Evolutionary conservation across 2,888 invertebrate genomes (phyloP).

Genomic region (Oligia strigilis): DNA sequence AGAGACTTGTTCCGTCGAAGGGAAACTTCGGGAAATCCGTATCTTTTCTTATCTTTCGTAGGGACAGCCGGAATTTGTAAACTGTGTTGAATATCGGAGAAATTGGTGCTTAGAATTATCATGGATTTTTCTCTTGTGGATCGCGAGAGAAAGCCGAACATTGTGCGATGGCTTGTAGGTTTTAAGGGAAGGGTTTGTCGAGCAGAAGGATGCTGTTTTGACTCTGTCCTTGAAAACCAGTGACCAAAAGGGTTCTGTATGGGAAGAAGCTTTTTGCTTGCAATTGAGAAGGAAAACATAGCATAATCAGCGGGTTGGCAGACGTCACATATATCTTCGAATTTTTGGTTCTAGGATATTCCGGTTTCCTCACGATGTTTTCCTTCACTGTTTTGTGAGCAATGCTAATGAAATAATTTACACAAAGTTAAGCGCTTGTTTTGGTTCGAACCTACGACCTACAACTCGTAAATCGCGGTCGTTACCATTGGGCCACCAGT

Average conservation of each 20-base stretch:
- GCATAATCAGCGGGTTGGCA: no score
- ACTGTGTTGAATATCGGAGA: constrained; percentile 41
- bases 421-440: not conserved
- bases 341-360: no score
- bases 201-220: not conserved
- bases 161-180: not conserved
- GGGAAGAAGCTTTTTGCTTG: not conserved
- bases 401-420: not conserved
- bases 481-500: not conserved
- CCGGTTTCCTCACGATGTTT: not conserved
- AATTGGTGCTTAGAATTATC: constrained; percentile 34
- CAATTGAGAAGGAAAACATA: not conserved
- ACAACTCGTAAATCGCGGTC: not conserved
- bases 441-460: not conserved
- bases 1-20: constrained; percentile 36
- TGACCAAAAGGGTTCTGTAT: not conserved
- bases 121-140: constrained; percentile 14
- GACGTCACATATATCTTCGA: no score
- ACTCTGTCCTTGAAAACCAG: not conserved
- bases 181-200: not conserved
- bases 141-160: not conserved
- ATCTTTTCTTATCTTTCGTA: constrained; percentile 47
- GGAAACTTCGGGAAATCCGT: constrained; percentile 46
- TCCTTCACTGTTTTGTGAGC: not conserved
- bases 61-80: constrained; percentile 48